Evolutionary conservation across 2,113 vertebrate genomes (phyloP).

Genomic region (Antennarius striatus): DNA sequence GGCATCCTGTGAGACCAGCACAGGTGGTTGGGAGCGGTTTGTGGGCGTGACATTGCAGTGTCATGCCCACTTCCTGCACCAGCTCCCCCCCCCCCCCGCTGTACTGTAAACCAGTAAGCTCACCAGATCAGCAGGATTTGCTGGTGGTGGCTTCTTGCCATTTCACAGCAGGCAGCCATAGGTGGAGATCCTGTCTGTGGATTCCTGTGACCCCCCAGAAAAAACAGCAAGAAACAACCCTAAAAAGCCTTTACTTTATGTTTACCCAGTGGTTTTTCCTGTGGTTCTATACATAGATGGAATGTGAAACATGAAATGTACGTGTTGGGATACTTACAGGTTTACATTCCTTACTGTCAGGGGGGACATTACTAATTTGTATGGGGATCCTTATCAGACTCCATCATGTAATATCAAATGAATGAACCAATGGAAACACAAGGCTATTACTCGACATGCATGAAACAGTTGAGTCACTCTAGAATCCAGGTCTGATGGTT

Average conservation of each 20-base stretch:
- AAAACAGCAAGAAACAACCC: constrained; percentile 7
- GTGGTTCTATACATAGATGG: constrained; percentile 21
- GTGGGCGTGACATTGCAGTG: constrained; percentile 68
- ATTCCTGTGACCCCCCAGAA: constrained; percentile 29
- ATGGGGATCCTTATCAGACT: background rate
- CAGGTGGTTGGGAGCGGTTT: constrained; percentile 84
- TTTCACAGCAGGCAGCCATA: constrained; percentile 67
- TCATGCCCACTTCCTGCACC: constrained; percentile 87
- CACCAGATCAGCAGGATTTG: constrained; percentile 64
- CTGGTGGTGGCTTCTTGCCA: constrained; percentile 53
- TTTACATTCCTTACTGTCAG: constrained; percentile 19
- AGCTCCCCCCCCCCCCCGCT: constrained; percentile 37
- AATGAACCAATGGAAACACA: constrained; percentile 1
- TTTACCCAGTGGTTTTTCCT: constrained; percentile 10
- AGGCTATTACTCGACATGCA: no score
- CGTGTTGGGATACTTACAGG: constrained; percentile 12
- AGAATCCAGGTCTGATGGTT: no score
- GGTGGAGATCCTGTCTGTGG: constrained; percentile 67
- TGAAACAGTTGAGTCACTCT: no score
- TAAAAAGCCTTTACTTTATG: constrained; percentile 4
- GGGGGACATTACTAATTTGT: constrained; percentile 2
- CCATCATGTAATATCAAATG: constrained; percentile 17
- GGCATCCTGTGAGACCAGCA: constrained; percentile 87
- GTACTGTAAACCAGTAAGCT: constrained; percentile 67
- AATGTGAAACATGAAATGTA: constrained; percentile 35